A percentile compares a stretch with the other conserved stretches of the same genome.
phyloP scores from a whole-genome alignment of 2,113 vertebrate genomes.

The Actenoides hombroni region DNA sequence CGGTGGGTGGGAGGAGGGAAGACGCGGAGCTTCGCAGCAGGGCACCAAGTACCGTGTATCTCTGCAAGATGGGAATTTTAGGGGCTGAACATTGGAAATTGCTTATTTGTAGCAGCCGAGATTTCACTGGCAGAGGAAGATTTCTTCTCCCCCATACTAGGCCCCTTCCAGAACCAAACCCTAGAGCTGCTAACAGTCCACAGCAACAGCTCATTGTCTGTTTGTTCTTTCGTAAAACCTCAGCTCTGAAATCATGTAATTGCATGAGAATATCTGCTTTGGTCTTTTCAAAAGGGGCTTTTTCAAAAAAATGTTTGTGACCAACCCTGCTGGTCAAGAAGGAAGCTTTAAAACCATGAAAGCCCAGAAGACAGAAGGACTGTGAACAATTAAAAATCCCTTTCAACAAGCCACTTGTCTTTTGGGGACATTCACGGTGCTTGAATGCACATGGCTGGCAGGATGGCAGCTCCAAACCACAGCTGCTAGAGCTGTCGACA shows the following conservation, averaged over 20 bases:
- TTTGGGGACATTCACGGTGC: background rate
- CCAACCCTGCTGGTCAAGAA: background rate
- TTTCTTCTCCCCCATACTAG: background rate
- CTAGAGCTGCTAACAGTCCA: background rate
- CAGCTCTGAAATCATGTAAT: background rate
- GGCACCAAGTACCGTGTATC: background rate
- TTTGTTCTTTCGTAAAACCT: background rate
- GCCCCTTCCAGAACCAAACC: background rate
- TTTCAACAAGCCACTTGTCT: background rate
- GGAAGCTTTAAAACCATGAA: background rate
- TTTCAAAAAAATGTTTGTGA: background rate
- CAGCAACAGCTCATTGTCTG: background rate
- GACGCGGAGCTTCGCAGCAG: background rate
- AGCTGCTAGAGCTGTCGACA: background rate
- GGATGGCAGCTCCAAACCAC: background rate
- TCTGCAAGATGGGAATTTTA: background rate
- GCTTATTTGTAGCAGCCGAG: background rate
- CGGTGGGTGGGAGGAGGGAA: conserved; percentile 40
- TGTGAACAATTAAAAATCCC: background rate
- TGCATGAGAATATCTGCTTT: background rate
- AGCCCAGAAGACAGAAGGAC: background rate
- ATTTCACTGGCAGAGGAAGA: background rate
- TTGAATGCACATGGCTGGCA: background rate
- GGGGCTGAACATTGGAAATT: background rate
- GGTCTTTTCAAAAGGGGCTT: background rate